phyloP scores from a whole-genome alignment of 92 coral and sea anemone species.

The Porites rus region DNA sequence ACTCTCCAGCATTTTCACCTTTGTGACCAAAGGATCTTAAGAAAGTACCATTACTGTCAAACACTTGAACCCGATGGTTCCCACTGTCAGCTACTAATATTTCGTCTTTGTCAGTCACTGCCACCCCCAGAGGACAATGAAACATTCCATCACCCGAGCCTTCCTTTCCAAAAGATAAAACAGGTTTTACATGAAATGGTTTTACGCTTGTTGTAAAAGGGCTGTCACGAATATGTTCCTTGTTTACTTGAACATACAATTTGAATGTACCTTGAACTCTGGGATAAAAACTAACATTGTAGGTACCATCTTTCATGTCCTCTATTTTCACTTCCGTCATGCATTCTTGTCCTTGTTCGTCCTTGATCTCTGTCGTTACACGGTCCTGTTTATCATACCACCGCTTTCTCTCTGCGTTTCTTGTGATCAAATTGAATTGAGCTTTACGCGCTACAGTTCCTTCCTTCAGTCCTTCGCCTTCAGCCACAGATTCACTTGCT shows the following conservation, averaged over 20 bases:
- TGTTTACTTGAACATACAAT: neutral
- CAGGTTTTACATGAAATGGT: conserved; percentile 6
- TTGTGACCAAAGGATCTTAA: too few species aligned
- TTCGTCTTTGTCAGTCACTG: conserved; percentile 6
- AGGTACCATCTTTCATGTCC: neutral
- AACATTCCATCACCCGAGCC: neutral
- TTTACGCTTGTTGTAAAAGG: neutral
- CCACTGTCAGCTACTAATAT: neutral
- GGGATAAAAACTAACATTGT: conserved; percentile 1
- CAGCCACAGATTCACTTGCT: neutral
- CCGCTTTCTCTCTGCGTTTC: neutral
- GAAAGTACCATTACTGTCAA: too few species aligned
- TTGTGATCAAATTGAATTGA: neutral
- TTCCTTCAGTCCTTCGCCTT: neutral
- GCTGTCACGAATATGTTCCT: neutral
- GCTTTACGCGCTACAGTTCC: neutral
- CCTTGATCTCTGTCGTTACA: neutral
- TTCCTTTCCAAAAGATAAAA: neutral
- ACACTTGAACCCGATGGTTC: too few species aligned
- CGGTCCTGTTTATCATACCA: neutral
- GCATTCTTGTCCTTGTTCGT: neutral
- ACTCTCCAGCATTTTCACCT: neutral
- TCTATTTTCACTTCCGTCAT: neutral
- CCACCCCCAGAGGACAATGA: neutral
- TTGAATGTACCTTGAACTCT: conserved; percentile 4